Conservation (phyloP, 2,113 vertebrate genomes). For the Spermophilus dauricus region DNA sequence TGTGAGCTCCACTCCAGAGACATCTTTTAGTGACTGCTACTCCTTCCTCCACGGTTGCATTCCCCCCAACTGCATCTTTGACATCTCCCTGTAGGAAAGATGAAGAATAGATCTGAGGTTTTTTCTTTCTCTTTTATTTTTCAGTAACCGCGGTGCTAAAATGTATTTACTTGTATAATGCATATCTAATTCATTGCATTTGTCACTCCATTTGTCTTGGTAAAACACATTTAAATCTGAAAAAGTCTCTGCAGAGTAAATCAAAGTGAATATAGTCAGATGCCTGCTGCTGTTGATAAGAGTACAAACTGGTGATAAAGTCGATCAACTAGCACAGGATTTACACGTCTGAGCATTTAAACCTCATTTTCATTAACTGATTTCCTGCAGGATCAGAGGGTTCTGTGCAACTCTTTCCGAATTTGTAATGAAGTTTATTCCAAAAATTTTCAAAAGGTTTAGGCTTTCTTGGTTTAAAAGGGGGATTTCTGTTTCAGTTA, state of each 20-base stretch:
- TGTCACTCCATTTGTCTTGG: conserved; percentile 73
- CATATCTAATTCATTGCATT: conserved; percentile 74
- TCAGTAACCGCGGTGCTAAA: neutral
- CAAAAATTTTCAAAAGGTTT: neutral
- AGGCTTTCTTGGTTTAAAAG: neutral
- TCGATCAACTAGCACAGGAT: conserved; percentile 39
- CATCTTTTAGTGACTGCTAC: neutral
- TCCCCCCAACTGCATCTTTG: neutral
- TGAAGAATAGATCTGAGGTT: neutral
- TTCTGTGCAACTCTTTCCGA: neutral
- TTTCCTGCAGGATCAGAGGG: neutral
- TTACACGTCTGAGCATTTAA: conserved; percentile 60
- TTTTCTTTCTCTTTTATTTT: neutral
- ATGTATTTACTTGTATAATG: conserved; percentile 51
- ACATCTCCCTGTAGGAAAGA: conserved; percentile 30
- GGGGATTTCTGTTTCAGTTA: neutral
- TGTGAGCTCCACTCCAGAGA: conserved; percentile 19
- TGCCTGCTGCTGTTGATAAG: conserved; percentile 64
- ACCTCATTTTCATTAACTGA: conserved; percentile 35
- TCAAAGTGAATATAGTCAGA: conserved; percentile 67
- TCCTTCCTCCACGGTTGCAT: neutral
- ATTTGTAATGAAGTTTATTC: conserved; percentile 7
- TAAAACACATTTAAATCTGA: conserved; percentile 75
- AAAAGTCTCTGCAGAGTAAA: conserved; percentile 60
- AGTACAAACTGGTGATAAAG: conserved; percentile 35